phyloP scores from a whole-genome alignment of 2,113 vertebrate species.

The Podocnemis expansa region DNA sequence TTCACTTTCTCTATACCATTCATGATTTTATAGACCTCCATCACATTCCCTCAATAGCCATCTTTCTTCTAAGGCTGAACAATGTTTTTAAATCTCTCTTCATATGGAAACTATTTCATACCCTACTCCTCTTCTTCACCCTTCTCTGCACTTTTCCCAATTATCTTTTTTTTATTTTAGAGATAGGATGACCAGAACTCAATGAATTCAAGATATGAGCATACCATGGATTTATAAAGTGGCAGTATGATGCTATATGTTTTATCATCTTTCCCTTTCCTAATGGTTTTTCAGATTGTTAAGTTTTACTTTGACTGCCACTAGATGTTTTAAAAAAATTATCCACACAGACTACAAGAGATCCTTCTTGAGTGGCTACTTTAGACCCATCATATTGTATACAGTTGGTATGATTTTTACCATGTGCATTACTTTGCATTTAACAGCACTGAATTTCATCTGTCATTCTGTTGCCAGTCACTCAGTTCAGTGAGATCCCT shows the following conservation, averaged over 20 bases:
- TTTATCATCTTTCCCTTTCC: background rate
- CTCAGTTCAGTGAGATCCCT: background rate
- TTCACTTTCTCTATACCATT: background rate
- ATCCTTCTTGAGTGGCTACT: background rate
- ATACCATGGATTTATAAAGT: background rate
- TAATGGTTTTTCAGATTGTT: background rate
- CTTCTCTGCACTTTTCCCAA: background rate
- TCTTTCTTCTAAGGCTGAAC: background rate
- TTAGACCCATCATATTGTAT: background rate
- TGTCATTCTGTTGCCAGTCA: background rate
- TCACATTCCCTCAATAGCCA: background rate
- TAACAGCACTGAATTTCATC: background rate
- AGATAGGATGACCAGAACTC: background rate
- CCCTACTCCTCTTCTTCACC: background rate
- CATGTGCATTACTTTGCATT: background rate
- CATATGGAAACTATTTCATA: background rate
- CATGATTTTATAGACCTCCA: background rate
- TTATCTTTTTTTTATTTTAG: background rate
- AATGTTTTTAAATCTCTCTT: background rate
- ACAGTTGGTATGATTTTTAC: background rate
- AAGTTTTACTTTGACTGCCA: background rate
- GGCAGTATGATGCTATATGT: background rate
- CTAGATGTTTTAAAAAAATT: background rate
- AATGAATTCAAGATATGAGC: background rate
- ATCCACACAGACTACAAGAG: background rate